Base-by-base conservation (phyloP, 2,888 invertebrate species). In the Zygothrica quintamaculata region DNA sequence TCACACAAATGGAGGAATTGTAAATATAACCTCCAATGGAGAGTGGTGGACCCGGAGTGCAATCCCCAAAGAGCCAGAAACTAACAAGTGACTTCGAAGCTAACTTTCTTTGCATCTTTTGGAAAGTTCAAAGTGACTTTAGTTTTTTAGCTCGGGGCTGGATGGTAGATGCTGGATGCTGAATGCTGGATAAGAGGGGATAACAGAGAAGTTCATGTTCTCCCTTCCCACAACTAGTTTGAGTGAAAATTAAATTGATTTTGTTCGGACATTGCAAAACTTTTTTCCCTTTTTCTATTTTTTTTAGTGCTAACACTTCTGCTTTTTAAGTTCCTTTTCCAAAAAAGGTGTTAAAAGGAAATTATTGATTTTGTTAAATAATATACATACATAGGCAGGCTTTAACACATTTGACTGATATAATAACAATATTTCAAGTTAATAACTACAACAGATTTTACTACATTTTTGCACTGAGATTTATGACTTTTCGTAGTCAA, bases 181-280 rank as follows among this genome's bases (percentile, higher is more conserved):
- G 25, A 16, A n/a, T n/a, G n/a, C n/a, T n/a, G n/a, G n/a, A n/a
- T n/a, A n/a, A n/a, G n/a, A n/a, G n/a, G n/a, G n/a, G n/a, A n/a
- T n/a, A n/a, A n/a, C n/a, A n/a, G n/a, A 33, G 44, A 37, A 40
- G 48, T 44, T 56, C 52, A 60, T 46, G 69, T 64, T 51, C 53
- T 56, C 51, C 53, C 18, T 22, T 56, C 50, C 42, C 64, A 52
- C 60, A 57, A 39, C 61, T 68, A 74, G 69, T 76, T 82, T 67
- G 79, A 69, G 77, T 67, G 74, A 84, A 79, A 84, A 80, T 84
- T 76, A 82, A 82, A 82, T 82, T 82, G 86, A 82, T 86, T 82
- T 79, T 84, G 42, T 66, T 64, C 11, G 77, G 65, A 77, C 86
- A 85, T 68, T 53, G 52, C 43, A 43, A 58, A 77, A 84, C 68